phyloP scores from a whole-genome alignment of 2,797 vertebrate genomes.

The Notoglanidium macrostoma region DNA sequence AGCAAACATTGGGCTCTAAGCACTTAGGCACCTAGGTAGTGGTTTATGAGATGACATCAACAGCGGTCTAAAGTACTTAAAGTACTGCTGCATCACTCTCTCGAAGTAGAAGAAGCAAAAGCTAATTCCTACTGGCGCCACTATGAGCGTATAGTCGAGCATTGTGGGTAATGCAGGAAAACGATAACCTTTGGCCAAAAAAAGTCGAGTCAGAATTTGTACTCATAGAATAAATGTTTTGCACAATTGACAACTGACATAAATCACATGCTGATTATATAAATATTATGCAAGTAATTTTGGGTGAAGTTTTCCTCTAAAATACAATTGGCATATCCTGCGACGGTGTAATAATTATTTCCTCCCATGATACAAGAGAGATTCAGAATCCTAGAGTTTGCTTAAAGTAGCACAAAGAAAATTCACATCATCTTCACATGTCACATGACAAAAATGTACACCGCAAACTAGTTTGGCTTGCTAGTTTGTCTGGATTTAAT shows the following conservation, averaged over 20 bases:
- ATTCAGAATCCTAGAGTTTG: background rate
- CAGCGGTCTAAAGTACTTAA: background rate
- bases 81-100: background rate
- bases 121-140: background rate
- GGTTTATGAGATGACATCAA: background rate
- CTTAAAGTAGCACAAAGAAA: background rate
- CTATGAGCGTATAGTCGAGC: background rate
- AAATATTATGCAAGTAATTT: background rate
- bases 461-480: background rate
- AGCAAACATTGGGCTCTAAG: background rate
- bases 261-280: background rate
- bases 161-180: background rate
- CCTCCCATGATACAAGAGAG: background rate
- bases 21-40: background rate
- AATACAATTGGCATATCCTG: background rate
- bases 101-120: background rate
- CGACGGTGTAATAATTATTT: background rate
- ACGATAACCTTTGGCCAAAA: background rate
- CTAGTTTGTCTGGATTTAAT: slow-evolving; percentile 53
- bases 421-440: background rate
- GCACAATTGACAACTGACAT: background rate
- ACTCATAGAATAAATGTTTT: background rate
- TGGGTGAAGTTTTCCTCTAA: background rate
- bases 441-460: background rate
- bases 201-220: background rate